Percentiles rank a stretch among this genome's conserved stretches.
These are phyloP conservation scores for Corvus hawaiiensis DNA, from an alignment of 2,113 vertebrate genomes.

Conservation along the genomic window DNA sequence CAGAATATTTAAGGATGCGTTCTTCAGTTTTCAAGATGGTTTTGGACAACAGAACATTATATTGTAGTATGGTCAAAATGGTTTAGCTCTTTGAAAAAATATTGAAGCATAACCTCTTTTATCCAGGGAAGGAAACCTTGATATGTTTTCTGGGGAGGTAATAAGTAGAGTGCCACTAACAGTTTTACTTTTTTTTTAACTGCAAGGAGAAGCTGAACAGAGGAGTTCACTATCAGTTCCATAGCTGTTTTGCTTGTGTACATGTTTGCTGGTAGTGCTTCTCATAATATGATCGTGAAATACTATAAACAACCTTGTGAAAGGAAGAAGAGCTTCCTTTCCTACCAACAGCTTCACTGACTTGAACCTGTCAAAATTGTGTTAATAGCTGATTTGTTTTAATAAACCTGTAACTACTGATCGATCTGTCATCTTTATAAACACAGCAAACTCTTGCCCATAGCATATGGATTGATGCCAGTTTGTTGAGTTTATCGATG, in stretches of 20 bases:
- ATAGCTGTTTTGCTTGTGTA: neutral
- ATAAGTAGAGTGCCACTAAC: fast-evolving
- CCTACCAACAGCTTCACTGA: neutral
- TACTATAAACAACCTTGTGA: neutral
- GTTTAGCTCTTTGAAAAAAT: neutral
- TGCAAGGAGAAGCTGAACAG: neutral
- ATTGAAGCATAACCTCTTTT: neutral
- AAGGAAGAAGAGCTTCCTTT: neutral
- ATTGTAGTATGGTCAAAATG: neutral
- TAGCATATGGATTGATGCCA: neutral
- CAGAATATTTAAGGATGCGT: neutral
- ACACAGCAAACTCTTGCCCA: neutral
- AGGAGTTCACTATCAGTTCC: neutral
- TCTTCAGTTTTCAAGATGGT: neutral
- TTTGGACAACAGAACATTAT: neutral
- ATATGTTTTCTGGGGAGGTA: neutral
- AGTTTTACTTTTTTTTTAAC: neutral
- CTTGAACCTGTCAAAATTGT: neutral
- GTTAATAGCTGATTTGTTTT: neutral
- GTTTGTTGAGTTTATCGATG: neutral
- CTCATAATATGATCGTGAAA: neutral
- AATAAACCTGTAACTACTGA: neutral
- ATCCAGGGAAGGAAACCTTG: neutral
- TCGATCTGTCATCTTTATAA: neutral
- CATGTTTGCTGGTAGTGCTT: neutral